Percentiles rank a stretch among this genome's conserved stretches.
Evolutionary conservation across 2,113 vertebrate genomes (phyloP).

Genomic region (Camelus dromedarius): DNA sequence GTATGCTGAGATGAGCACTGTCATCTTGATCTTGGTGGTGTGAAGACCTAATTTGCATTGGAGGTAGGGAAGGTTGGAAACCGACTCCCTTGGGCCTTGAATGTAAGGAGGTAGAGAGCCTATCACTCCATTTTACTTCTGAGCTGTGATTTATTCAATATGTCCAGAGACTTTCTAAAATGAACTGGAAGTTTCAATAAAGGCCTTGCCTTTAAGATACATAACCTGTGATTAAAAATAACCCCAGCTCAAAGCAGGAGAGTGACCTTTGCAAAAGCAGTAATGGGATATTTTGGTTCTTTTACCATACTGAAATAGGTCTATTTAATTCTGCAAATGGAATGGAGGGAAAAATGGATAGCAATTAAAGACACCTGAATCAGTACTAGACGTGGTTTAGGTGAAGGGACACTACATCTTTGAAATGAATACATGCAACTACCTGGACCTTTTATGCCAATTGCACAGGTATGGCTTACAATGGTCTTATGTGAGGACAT

Average conservation of each 20-base stretch:
- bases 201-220: constrained; percentile 65
- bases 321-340: constrained; percentile 67
- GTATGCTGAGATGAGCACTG: constrained; percentile 42
- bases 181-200: constrained; percentile 68
- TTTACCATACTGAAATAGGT: constrained; percentile 63
- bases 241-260: constrained; percentile 54
- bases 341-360: not conserved
- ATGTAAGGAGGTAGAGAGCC: constrained; percentile 28
- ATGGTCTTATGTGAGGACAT: not conserved
- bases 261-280: constrained; percentile 73
- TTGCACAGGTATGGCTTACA: not conserved
- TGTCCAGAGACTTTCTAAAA: constrained; percentile 62
- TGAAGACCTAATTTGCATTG: constrained; percentile 55
- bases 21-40: constrained; percentile 31
- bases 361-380: constrained; percentile 56
- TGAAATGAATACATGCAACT: constrained; percentile 22
- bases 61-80: constrained; percentile 14
- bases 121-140: constrained; percentile 59
- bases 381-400: constrained; percentile 1
- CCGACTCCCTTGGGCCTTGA: not conserved
- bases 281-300: constrained; percentile 71
- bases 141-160: constrained; percentile 66
- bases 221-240: constrained; percentile 73
- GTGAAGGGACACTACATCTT: not conserved
- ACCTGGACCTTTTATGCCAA: not conserved